Base-by-base conservation (phyloP, 1,140 invertebrate genomes). In the Drosophila littoralis region DNA sequence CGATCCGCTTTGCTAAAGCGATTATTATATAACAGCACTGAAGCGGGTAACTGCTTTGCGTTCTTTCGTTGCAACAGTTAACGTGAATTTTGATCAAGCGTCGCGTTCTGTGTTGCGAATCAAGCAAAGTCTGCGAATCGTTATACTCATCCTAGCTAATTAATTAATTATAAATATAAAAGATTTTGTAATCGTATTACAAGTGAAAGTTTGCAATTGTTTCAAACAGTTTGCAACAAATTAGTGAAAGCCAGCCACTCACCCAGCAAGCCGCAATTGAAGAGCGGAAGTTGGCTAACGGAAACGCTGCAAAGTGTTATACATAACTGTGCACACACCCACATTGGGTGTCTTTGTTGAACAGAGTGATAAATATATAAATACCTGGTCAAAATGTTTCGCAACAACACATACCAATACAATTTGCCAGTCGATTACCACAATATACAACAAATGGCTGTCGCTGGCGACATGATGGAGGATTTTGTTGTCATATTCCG, bases 401-500 rank as follows among this genome's bases (percentile, higher is more conserved):
- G 90, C 55, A 91, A 91, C 68, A 61, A 75, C 63, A 78, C 73
- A 12, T 85, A 90, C 46, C 74, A 88, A 78, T 90, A 82, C 59
- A 92, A 92, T 78, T 67, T 91, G 71, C 86, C 90, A 66, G 79
- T 86, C 43, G 91, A 92, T 71, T 91, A 91, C 75, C 88, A 90
- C 50, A 92, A 92, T 57, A 80, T 91, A 15, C 91, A 92, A 55
- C 91, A 92, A 66, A 92, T 92, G 91, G 91, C 91, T 72, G 79
- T 92, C 55, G 88, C 89, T 75, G 94, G 94, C 64, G 94, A 95
- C 88, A 93, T 95, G 83, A 93, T 95, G 91, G 94, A 95, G 85
- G 94, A 95, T 91, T 94, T 95, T 89, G 92, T 94, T 65, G 91
- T 94, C 79, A 91, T 95, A 77, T 93, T 93, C 76, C 93, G 93